These are phyloP conservation scores for Porites rus DNA, from an alignment of 92 coral and sea anemone species.

Conservation along the genomic window DNA sequence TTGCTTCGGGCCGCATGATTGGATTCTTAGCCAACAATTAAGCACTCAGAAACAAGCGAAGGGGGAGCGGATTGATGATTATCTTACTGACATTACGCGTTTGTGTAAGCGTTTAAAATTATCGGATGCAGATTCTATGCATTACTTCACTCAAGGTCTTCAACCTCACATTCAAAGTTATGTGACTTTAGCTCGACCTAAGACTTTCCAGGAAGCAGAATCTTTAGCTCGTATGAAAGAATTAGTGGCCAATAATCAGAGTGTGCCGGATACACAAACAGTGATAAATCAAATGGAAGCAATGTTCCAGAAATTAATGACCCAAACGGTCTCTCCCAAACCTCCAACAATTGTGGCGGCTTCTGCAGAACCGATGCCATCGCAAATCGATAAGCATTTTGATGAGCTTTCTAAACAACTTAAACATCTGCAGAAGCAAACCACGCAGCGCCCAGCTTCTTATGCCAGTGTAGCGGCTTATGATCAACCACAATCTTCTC, in stretches of 20 bases:
- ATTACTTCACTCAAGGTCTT: too few relatives aligned
- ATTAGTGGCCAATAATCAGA: not conserved
- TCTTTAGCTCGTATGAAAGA: not conserved
- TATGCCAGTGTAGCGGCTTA: not conserved
- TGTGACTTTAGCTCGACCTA: not conserved
- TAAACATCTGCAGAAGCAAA: not conserved
- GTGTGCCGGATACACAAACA: not conserved
- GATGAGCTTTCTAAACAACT: not conserved
- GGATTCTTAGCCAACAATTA: not conserved
- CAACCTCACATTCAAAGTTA: not conserved
- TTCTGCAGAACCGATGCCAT: too few relatives aligned
- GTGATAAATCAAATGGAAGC: not conserved
- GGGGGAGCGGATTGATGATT: not conserved
- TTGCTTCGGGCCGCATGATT: conserved; percentile 6
- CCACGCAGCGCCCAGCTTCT: not conserved
- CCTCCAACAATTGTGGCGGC: too few relatives aligned
- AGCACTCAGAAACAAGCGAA: not conserved
- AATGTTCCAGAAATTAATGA: not conserved
- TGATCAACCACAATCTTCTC: not conserved
- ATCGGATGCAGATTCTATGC: too few relatives aligned
- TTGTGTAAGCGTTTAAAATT: not conserved
- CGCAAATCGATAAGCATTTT: not conserved
- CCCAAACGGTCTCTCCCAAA: not conserved
- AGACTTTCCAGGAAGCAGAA: not conserved
- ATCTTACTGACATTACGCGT: not conserved